A percentile compares a stretch with the other conserved stretches of the same genome.
Conservation (phyloP, 2,797 vertebrate species). For the Choloepus didactylus region DNA sequence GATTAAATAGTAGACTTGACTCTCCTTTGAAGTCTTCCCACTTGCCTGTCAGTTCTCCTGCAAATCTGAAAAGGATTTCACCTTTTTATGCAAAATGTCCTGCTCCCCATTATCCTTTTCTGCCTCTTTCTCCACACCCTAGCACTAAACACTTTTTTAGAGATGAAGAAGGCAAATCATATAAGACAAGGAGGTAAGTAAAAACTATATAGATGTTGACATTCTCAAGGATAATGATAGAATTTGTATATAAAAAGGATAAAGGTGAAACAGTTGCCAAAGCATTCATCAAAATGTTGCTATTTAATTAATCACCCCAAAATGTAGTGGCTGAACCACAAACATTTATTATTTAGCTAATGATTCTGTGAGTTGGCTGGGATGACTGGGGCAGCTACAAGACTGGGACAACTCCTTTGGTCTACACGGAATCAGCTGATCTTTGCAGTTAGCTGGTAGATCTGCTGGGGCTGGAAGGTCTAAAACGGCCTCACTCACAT, state of each 20-base stretch:
- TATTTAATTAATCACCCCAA: not conserved
- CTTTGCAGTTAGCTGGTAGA: not conserved
- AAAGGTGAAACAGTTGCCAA: not conserved
- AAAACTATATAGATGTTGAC: not conserved
- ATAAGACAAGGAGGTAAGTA: not conserved
- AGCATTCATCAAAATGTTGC: constrained; percentile 12
- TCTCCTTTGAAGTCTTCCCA: not conserved
- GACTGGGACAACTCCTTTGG: not conserved
- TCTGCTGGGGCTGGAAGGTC: not conserved
- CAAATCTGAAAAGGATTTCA: not conserved
- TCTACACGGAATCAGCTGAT: not conserved
- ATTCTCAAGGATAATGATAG: constrained; percentile 16
- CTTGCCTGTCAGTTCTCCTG: not conserved
- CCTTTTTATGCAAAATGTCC: not conserved
- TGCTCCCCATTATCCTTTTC: not conserved
- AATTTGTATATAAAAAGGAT: not conserved
- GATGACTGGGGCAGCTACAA: not conserved
- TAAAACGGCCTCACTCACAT: not conserved
- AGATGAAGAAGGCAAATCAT: constrained; percentile 27
- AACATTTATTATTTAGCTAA: not conserved
- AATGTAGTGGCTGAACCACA: not conserved
- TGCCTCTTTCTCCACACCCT: not conserved
- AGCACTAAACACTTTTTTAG: not conserved
- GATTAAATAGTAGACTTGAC: constrained; percentile 5
- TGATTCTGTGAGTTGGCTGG: not conserved